A percentile compares a stretch with the other conserved stretches of the same genome.
Conservation (phyloP, 1,140 invertebrate genomes). For the Battus philenor region DNA sequence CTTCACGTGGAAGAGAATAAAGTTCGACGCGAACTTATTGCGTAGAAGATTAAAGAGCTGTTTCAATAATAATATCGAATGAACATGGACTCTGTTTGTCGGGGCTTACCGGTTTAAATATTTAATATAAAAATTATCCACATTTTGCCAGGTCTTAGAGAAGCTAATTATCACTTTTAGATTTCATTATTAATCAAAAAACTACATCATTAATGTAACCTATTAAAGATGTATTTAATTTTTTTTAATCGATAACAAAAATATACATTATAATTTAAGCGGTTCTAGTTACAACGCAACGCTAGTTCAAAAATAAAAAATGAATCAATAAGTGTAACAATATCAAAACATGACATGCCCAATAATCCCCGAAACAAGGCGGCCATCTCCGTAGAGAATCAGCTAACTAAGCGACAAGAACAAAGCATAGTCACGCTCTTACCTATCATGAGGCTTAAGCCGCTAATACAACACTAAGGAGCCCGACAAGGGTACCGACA, state of each 20-base stretch:
- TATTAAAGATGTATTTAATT: no score
- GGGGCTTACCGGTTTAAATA: conserved; percentile 68
- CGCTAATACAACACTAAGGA: conserved; percentile 50
- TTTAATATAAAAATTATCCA: conserved; percentile 30
- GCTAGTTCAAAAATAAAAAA: conserved; percentile 2
- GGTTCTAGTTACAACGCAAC: neutral
- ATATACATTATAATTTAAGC: no score
- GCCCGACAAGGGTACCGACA: conserved; percentile 56
- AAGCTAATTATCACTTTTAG: no score
- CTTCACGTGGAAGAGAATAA: conserved; percentile 35
- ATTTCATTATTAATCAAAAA: no score
- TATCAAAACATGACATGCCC: conserved; percentile 9
- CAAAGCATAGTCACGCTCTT: conserved; percentile 45
- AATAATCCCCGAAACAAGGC: conserved; percentile 19
- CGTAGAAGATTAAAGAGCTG: conserved; percentile 61
- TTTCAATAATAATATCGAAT: conserved; percentile 67
- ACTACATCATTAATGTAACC: no score
- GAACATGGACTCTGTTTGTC: conserved; percentile 63
- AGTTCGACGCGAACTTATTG: conserved; percentile 29
- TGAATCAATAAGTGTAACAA: conserved; percentile 4
- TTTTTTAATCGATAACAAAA: no score
- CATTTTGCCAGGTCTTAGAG: no score
- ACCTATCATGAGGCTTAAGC: conserved; percentile 49
- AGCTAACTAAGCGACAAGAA: conserved; percentile 37
- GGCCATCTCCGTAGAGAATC: conserved; percentile 14